Evolutionary conservation across 2,888 invertebrate genomes (phyloP).

Genomic region (Ernsta delagoae): DNA sequence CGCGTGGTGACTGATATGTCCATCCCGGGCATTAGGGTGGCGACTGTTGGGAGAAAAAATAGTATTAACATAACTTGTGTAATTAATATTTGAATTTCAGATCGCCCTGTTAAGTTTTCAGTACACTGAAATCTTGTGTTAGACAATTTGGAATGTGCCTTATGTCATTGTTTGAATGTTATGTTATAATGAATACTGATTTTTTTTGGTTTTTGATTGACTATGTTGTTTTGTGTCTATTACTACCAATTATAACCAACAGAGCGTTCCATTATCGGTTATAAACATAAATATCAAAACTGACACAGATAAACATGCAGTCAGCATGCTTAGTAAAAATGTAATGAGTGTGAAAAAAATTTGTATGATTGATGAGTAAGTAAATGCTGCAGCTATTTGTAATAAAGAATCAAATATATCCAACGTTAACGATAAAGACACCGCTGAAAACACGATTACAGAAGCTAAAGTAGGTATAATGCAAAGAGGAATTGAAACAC

Average conservation of each 20-base stretch:
- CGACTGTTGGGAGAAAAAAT: slow-evolving; percentile 65
- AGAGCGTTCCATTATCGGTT: slow-evolving; percentile 30
- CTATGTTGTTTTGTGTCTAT: slow-evolving; percentile 49
- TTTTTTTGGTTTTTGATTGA: too few relatives aligned
- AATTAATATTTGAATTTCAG: not conserved
- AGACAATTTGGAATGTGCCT: slow-evolving; percentile 19
- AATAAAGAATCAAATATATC: slow-evolving; percentile 5
- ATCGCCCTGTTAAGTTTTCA: slow-evolving; percentile 35
- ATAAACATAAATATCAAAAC: slow-evolving; percentile 14
- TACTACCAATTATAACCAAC: slow-evolving; percentile 25
- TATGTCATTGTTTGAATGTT: slow-evolving; percentile 3
- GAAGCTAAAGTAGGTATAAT: slow-evolving; percentile 16
- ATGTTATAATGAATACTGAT: not conserved
- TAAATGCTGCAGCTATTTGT: slow-evolving; percentile 15
- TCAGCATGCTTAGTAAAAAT: slow-evolving; percentile 26
- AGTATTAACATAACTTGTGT: slow-evolving; percentile 32
- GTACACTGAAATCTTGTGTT: not conserved
- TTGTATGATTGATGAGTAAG: not conserved
- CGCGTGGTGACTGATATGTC: slow-evolving; percentile 87
- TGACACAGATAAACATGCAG: slow-evolving; percentile 27
- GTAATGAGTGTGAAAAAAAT: slow-evolving; percentile 11
- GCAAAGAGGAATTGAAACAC: slow-evolving; percentile 10
- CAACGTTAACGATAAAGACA: slow-evolving; percentile 15
- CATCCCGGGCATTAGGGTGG: slow-evolving; percentile 82
- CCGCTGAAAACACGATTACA: slow-evolving; percentile 6